Evolutionary conservation across 1,140 invertebrate genomes (phyloP), one percentile per base, ranked within the genome.

Genomic region (Papilio glaucus): DNA sequence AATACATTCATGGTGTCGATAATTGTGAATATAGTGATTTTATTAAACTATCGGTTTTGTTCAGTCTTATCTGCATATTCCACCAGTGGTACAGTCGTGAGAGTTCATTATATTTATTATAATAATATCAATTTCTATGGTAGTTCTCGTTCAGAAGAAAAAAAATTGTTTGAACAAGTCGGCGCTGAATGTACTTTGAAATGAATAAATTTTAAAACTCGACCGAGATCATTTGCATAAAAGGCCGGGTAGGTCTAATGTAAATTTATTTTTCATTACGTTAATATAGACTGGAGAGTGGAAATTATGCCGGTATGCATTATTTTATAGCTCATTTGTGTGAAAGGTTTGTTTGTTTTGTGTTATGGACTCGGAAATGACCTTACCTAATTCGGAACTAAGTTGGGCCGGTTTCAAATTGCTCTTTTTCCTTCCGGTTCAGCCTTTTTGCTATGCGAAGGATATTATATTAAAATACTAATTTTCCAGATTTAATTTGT

Each of bases 231-330:
- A 57, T 57, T 57, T 57, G 49, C 49, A 57, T 57, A 57, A 57
- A 57, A 57, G 49, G 49, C 49, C 49, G 21, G 49, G 24, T 57
- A 26, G 49, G 49, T 57, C 21, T 57, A 57, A 57, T 57, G 49
- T 57, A 57, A 57, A 57, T 57, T 57, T 57, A 57, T 57, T 57
- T 57, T 57, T 57, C 49, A 57, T 57, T 57, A 57, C 18, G 49
- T 26, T 57, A 57, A 24, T 57, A 57, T 24, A 57, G 21, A 57
- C 9, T 57, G 49, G 4, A 57, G 45, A 49, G 18, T 57, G 49
- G 21, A 57, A 24, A 57, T 57, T 57, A 57, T 57, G 21, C 49
- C 49, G 49, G 49, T 57, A 21, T 57, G 21, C 49, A 57, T 57
- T 57, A 57, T 57, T 57, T 24, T 26, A 57, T 57, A 57, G 21